These are phyloP conservation scores for Drosophila prolongata DNA, from an alignment of 2,888 invertebrate genomes.

Conservation along the genomic window DNA sequence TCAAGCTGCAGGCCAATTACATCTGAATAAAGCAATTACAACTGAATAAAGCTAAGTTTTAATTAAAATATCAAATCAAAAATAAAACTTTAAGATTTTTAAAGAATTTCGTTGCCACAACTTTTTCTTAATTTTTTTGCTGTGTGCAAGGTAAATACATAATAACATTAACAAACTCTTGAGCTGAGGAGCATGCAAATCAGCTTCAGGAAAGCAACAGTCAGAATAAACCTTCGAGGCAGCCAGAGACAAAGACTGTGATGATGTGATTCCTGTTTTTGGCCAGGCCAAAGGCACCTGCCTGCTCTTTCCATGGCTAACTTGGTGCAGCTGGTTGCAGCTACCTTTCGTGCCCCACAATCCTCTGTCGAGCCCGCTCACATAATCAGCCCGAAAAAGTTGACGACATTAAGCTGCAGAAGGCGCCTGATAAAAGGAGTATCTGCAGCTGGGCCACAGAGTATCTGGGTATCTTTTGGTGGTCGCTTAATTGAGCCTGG, in stretches of 20 bases:
- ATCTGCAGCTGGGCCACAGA: constrained; percentile 30
- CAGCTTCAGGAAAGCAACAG: constrained; percentile 42
- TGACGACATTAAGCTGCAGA: constrained; percentile 73
- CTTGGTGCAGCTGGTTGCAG: constrained; percentile 26
- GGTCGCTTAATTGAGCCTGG: constrained; percentile 73
- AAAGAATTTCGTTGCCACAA: no score
- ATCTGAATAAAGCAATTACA: no score
- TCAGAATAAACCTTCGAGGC: constrained; percentile 22
- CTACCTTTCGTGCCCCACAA: constrained; percentile 1
- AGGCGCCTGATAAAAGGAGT: constrained; percentile 61
- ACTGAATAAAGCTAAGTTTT: no score
- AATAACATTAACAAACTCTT: constrained; percentile 48
- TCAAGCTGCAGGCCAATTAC: no score
- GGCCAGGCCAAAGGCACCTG: constrained; percentile 48
- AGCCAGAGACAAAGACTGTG: constrained; percentile 34
- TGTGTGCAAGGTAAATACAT: constrained; percentile 55
- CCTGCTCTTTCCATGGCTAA: constrained; percentile 43
- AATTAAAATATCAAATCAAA: no score
- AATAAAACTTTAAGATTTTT: no score
- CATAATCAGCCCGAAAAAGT: constrained; percentile 52
- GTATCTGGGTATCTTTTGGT: constrained; percentile 58
- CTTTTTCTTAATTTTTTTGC: not conserved
- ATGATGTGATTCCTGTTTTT: constrained; percentile 54
- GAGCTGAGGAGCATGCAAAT: constrained; percentile 69
- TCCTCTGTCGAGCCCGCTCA: constrained; percentile 6